phyloP scores from a whole-genome alignment of 2,797 vertebrate species.

The Lutjanus argentimaculatus region DNA sequence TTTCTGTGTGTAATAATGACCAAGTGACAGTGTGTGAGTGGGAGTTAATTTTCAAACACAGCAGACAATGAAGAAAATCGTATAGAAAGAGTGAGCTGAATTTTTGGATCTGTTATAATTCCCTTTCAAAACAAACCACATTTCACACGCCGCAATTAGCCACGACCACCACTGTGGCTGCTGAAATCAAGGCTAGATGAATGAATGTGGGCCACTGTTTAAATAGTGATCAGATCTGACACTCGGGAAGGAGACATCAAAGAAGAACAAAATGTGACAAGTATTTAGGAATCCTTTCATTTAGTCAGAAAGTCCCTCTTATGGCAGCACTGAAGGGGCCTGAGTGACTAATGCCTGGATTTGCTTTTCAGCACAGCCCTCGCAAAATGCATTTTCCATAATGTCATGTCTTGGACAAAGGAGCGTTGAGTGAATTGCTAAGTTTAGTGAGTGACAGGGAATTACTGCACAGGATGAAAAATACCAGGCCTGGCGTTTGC shows the following conservation, averaged over 20 bases:
- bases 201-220: slow-evolving; percentile 58
- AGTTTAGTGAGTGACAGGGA: slow-evolving; percentile 46
- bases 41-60: slow-evolving; percentile 64
- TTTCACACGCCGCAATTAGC: slow-evolving; percentile 59
- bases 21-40: slow-evolving; percentile 37
- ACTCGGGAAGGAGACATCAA: slow-evolving; percentile 58
- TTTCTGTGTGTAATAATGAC: slow-evolving; percentile 53
- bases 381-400: slow-evolving; percentile 74
- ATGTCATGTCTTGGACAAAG: slow-evolving; percentile 63
- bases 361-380: slow-evolving; percentile 63
- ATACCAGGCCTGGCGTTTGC: neutral
- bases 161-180: slow-evolving; percentile 41
- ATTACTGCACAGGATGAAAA: slow-evolving; percentile 28
- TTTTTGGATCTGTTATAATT: slow-evolving; percentile 37
- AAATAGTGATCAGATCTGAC: slow-evolving; percentile 66
- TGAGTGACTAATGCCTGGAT: slow-evolving; percentile 70
- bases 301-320: slow-evolving; percentile 66
- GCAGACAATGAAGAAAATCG: slow-evolving; percentile 39
- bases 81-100: slow-evolving; percentile 43
- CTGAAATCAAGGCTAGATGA: slow-evolving; percentile 68
- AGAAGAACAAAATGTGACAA: slow-evolving; percentile 54
- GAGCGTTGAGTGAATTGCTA: slow-evolving; percentile 39
- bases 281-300: slow-evolving; percentile 58
- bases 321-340: slow-evolving; percentile 54
- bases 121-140: slow-evolving; percentile 55